Percentiles rank a stretch among this genome's conserved stretches.
Conservation (phyloP, 2,113 vertebrate species). For the Recurvirostra avosetta region DNA sequence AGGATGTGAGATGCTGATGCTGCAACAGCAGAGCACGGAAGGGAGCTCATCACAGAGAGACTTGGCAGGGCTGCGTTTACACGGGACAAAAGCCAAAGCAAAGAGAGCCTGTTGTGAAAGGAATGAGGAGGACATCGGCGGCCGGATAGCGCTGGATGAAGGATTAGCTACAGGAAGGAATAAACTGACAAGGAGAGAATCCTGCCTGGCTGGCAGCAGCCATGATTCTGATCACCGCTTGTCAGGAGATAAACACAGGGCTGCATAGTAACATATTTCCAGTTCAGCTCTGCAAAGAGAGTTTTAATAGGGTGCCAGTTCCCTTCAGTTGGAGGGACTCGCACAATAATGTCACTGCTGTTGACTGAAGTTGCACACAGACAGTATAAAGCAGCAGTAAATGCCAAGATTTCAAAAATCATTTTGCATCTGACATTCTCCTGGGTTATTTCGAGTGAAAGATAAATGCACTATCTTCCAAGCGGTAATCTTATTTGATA, state of each 20-base stretch:
- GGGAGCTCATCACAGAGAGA: background rate
- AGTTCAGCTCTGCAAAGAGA: background rate
- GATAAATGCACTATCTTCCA: conserved; percentile 19
- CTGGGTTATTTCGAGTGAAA: conserved; percentile 43
- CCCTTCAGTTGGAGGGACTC: background rate
- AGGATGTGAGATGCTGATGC: background rate
- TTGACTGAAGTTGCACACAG: conserved; percentile 23
- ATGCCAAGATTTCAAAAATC: conserved; percentile 38
- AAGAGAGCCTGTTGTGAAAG: background rate
- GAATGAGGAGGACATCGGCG: background rate
- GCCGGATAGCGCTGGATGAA: background rate
- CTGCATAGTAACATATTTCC: background rate
- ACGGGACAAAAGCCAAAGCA: conserved; percentile 18
- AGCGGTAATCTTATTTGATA: conserved; percentile 15
- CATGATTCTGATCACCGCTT: background rate
- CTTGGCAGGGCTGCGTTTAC: background rate
- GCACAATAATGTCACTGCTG: background rate
- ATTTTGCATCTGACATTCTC: conserved; percentile 45
- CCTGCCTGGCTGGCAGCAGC: conserved; percentile 1
- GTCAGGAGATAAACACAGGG: background rate
- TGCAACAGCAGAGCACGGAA: background rate
- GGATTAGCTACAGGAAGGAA: background rate
- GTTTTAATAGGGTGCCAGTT: conserved; percentile 22
- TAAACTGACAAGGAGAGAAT: background rate
- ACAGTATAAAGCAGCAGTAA: conserved; percentile 41